Conservation (phyloP, 1,140 invertebrate genomes). For the Drosophila ambigua region DNA sequence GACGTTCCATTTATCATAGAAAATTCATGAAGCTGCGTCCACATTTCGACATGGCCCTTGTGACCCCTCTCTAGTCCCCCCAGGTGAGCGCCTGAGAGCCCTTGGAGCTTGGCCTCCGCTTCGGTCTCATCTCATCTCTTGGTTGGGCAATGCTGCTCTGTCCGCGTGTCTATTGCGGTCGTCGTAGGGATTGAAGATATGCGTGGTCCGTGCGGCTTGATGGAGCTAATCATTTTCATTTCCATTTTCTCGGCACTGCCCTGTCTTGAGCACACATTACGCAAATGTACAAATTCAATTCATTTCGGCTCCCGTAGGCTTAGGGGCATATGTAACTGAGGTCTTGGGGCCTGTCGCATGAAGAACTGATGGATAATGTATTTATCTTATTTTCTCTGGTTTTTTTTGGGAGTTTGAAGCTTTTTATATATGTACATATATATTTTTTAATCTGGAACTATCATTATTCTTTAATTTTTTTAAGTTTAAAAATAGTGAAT, state of each 20-base stretch:
- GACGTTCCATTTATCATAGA: slow-evolving; percentile 77
- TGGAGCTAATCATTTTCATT: slow-evolving; percentile 56
- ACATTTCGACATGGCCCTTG: slow-evolving; percentile 53
- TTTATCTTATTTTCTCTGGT: too few species aligned
- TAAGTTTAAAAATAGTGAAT: neutral
- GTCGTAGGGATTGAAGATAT: slow-evolving; percentile 21
- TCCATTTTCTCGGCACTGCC: neutral
- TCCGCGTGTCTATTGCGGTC: slow-evolving; percentile 38
- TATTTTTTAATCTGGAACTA: neutral
- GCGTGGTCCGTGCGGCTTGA: slow-evolving; percentile 14
- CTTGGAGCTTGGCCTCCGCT: slow-evolving; percentile 26
- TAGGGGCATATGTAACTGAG: neutral
- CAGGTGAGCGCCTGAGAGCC: slow-evolving; percentile 11
- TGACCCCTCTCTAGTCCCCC: slow-evolving; percentile 54
- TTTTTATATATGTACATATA: too few species aligned
- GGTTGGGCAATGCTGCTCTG: too few species aligned
- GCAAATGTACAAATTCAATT: slow-evolving; percentile 76
- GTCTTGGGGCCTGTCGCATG: too few species aligned
- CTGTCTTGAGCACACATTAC: slow-evolving; percentile 45
- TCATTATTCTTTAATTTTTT: neutral
- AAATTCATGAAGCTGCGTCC: slow-evolving; percentile 70
- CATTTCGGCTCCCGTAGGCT: slow-evolving; percentile 20
- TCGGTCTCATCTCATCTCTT: too few species aligned
- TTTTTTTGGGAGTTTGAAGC: too few species aligned
- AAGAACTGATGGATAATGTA: too few species aligned